Percentiles rank a stretch among this genome's conserved stretches.
These are phyloP conservation scores for Edolisoma coerulescens DNA, from an alignment of 2,113 vertebrate genomes.

Conservation along the genomic window DNA sequence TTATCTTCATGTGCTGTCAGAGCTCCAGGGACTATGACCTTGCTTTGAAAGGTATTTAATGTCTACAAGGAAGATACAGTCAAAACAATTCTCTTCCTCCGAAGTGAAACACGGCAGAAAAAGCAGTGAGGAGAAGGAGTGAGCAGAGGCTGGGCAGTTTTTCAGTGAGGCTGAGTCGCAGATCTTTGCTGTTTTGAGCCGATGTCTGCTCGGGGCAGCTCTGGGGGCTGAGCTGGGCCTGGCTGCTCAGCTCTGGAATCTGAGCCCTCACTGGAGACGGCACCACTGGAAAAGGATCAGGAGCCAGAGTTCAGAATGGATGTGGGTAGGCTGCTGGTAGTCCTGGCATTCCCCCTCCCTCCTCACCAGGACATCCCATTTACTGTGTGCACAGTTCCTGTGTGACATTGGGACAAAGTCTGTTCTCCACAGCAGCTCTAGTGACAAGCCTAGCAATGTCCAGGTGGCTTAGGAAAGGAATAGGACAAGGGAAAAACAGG, in stretches of 20 bases:
- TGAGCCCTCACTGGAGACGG: background rate
- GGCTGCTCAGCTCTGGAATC: background rate
- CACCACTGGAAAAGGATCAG: background rate
- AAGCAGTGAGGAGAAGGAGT: background rate
- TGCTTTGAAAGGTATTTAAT: constrained; percentile 43
- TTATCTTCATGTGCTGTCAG: background rate
- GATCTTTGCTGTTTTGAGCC: background rate
- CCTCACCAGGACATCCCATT: background rate
- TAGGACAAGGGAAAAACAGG: background rate
- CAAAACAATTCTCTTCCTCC: constrained; percentile 24
- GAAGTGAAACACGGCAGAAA: constrained; percentile 3
- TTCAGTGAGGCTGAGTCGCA: background rate
- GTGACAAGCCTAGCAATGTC: fast-evolving
- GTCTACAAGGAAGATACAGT: constrained; percentile 31
- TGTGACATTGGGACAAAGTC: background rate
- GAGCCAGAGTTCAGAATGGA: background rate
- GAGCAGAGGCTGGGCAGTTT: background rate
- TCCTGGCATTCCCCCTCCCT: background rate
- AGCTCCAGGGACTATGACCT: constrained; percentile 27
- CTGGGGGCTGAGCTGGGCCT: background rate
- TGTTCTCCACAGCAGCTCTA: background rate
- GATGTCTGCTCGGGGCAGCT: background rate
- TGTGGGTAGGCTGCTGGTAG: fast-evolving
- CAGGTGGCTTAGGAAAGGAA: background rate
- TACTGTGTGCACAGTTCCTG: background rate